Evolutionary conservation across 2,797 vertebrate genomes (phyloP).

Genomic region (Psittacula echo): DNA sequence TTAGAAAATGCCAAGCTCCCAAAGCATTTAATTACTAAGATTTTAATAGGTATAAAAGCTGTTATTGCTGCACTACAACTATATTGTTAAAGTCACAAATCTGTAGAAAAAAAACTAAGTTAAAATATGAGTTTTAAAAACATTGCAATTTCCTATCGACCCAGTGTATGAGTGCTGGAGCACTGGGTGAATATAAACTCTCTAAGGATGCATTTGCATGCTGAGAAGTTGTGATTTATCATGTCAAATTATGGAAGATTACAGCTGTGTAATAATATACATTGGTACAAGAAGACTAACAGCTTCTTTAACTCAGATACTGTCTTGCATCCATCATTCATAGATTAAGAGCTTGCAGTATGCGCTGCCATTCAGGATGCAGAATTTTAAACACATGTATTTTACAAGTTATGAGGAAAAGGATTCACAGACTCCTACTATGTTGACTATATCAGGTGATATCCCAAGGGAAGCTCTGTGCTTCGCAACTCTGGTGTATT

Average conservation of each 20-base stretch:
- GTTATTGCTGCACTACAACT: constrained; percentile 8
- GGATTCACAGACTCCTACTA: not conserved
- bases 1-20: constrained; percentile 56
- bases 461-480: not conserved
- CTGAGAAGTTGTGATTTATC: not conserved
- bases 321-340: not conserved
- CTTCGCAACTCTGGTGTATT: not conserved
- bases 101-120: not conserved
- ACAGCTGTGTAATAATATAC: not conserved
- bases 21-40: constrained; percentile 51
- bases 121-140: not conserved
- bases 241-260: not conserved
- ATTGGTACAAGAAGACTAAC: not conserved
- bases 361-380: not conserved
- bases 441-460: not conserved
- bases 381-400: not conserved
- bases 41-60: constrained; percentile 49
- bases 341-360: not conserved
- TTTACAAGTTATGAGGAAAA: not conserved
- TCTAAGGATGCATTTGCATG: not conserved
- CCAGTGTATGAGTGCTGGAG: not conserved
- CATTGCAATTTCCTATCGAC: not conserved
- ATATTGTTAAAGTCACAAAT: not conserved
- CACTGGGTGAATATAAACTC: not conserved
- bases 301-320: not conserved